These are phyloP conservation scores for Venturia canescens DNA, from an alignment of 1,140 invertebrate genomes.

Conservation along the genomic window DNA sequence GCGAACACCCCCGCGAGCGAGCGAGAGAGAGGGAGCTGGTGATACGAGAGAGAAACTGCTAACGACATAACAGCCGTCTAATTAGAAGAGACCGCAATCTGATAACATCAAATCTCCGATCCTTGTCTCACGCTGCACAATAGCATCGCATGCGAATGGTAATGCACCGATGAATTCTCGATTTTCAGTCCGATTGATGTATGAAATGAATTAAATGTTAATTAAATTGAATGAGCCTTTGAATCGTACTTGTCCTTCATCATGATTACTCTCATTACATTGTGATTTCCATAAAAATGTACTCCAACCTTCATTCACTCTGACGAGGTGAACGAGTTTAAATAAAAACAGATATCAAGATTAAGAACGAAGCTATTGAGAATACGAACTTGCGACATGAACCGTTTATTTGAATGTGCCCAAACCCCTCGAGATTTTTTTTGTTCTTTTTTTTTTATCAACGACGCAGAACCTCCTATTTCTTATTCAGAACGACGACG, in stretches of 20 bases:
- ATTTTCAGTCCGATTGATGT: not conserved
- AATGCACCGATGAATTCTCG: not conserved
- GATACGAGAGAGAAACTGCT: not conserved
- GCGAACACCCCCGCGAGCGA: not conserved
- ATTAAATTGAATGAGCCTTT: not conserved
- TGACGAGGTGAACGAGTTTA: too few relatives aligned
- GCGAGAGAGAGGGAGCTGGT: not conserved
- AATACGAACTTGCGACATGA: too few relatives aligned
- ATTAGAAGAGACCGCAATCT: slow-evolving; percentile 17
- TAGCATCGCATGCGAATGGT: not conserved
- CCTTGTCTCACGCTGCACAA: not conserved
- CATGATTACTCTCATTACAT: too few relatives aligned
- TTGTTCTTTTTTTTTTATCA: too few relatives aligned
- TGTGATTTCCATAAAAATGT: too few relatives aligned
- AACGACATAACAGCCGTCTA: slow-evolving; percentile 24
- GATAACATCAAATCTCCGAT: slow-evolving; percentile 1
- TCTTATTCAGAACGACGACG: too few relatives aligned
- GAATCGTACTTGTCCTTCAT: not conserved
- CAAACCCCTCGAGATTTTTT: too few relatives aligned
- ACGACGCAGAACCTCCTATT: too few relatives aligned
- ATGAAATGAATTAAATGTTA: not conserved
- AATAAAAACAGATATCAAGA: too few relatives aligned
- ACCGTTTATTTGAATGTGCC: too few relatives aligned
- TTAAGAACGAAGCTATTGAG: too few relatives aligned
- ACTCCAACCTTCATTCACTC: too few relatives aligned